Evolutionary conservation across 2,113 vertebrate genomes (phyloP).

Genomic region (Alouatta palliata): DNA sequence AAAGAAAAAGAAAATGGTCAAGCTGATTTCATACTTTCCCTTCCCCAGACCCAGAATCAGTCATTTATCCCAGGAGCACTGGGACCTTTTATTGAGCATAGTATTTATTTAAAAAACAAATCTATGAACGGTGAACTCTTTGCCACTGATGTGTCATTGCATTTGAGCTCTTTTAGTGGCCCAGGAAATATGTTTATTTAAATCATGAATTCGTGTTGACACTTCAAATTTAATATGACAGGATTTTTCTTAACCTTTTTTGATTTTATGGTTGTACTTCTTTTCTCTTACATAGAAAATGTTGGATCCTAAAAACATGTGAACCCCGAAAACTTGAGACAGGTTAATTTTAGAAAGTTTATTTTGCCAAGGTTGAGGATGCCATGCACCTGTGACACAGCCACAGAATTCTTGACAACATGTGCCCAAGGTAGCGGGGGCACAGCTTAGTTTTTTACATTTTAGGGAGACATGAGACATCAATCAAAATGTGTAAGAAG

Average conservation of each 20-base stretch:
- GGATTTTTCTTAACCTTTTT: background rate
- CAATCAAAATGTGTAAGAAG: no score
- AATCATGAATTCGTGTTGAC: background rate
- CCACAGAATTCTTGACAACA: no score
- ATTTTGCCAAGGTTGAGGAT: no score
- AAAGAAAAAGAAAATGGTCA: background rate
- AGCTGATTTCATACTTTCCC: background rate
- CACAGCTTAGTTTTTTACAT: no score
- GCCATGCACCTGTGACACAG: no score
- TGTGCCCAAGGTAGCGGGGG: no score
- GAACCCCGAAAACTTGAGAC: no score
- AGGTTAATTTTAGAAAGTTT: no score
- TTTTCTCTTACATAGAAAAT: background rate
- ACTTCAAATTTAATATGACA: background rate
- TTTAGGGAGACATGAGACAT: no score
- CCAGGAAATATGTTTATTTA: background rate
- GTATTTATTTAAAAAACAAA: background rate
- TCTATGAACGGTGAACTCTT: background rate
- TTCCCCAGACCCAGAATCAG: background rate
- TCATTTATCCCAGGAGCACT: background rate
- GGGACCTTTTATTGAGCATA: background rate
- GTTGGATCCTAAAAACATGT: background rate
- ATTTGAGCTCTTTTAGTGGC: background rate
- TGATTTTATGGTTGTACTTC: background rate
- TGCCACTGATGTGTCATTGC: background rate